Conservation (phyloP, 1,140 invertebrate genomes). For the Acromyrmex echinatior region DNA sequence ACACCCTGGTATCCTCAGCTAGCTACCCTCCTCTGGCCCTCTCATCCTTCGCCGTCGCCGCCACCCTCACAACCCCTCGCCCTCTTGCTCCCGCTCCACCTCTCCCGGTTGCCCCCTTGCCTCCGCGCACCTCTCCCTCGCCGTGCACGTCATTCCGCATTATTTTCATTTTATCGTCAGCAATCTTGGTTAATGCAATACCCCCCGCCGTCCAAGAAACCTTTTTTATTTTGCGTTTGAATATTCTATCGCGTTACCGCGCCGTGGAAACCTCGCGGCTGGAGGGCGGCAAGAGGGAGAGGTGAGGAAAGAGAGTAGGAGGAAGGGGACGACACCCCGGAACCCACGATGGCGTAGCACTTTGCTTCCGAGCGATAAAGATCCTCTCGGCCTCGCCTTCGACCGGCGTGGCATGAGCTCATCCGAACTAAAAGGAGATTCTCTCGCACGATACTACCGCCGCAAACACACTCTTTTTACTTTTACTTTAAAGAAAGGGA, state of each 20-base stretch:
- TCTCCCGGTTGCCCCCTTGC: constrained; percentile 41
- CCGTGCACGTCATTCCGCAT: constrained; percentile 85
- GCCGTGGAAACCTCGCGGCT: constrained; percentile 74
- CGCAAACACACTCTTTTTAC: constrained; percentile 19
- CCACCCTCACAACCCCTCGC: constrained; percentile 56
- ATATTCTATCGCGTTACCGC: constrained; percentile 79
- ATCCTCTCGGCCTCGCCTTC: constrained; percentile 54
- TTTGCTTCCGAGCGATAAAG: constrained; percentile 62
- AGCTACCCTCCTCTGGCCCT: constrained; percentile 40
- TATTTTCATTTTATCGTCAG: constrained; percentile 87
- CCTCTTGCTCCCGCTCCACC: background rate
- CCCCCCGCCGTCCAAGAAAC: constrained; percentile 73
- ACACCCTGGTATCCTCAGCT: constrained; percentile 34
- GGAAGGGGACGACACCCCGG: constrained; percentile 54
- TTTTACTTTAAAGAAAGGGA: constrained; percentile 5
- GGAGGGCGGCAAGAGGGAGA: background rate
- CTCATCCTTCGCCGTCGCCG: constrained; percentile 59
- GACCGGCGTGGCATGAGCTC: constrained; percentile 53
- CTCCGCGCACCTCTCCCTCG: constrained; percentile 59
- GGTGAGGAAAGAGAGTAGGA: background rate
- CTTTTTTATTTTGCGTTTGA: constrained; percentile 79
- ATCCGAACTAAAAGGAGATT: constrained; percentile 56
- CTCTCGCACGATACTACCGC: constrained; percentile 48
- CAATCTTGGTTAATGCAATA: constrained; percentile 87
- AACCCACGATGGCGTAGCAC: constrained; percentile 62